phyloP scores from a whole-genome alignment of 2,797 vertebrate genomes.

The Chaetodon trifasciatus region DNA sequence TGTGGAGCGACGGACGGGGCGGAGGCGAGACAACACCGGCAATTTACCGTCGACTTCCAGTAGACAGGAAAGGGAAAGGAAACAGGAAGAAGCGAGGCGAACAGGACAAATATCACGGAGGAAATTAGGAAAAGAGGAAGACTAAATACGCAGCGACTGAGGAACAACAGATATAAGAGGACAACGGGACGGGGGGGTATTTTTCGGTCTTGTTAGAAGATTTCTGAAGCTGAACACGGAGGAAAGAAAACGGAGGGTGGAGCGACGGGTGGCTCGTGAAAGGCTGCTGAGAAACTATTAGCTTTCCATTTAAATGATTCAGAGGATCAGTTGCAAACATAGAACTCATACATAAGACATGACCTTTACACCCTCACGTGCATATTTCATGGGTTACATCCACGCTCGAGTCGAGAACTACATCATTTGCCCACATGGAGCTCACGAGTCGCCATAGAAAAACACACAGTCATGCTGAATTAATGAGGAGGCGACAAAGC shows the following conservation, averaged over 20 bases:
- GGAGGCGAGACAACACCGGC: conserved; percentile 39
- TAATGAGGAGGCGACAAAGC: conserved; percentile 71
- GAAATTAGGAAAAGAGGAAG: conserved; percentile 22
- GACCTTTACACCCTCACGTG: conserved; percentile 44
- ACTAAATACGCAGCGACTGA: conserved; percentile 21
- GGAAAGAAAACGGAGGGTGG: no score
- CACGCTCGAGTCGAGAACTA: conserved; percentile 32
- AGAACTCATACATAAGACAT: conserved; percentile 59
- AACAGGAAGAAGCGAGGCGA: conserved; percentile 45
- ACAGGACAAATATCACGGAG: conserved; percentile 52
- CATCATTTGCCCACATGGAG: conserved; percentile 19
- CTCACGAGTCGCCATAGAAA: conserved; percentile 44
- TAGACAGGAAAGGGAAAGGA: conserved; percentile 53
- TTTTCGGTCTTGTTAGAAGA: no score
- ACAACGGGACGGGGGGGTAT: conserved; percentile 3
- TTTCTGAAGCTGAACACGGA: background rate
- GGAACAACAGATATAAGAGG: conserved; percentile 41
- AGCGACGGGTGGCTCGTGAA: conserved; percentile 12
- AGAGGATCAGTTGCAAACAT: conserved; percentile 41
- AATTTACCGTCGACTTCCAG: conserved; percentile 47
- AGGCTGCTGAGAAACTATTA: conserved; percentile 38
- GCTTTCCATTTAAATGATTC: conserved; percentile 62
- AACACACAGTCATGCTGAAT: conserved; percentile 64
- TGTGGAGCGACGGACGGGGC: conserved; percentile 70
- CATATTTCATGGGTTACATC: conserved; percentile 63